A percentile compares a stretch with the other conserved stretches of the same genome.
Conservation (phyloP, 2,888 invertebrate species). For the Nephrotoma guestfalica region DNA sequence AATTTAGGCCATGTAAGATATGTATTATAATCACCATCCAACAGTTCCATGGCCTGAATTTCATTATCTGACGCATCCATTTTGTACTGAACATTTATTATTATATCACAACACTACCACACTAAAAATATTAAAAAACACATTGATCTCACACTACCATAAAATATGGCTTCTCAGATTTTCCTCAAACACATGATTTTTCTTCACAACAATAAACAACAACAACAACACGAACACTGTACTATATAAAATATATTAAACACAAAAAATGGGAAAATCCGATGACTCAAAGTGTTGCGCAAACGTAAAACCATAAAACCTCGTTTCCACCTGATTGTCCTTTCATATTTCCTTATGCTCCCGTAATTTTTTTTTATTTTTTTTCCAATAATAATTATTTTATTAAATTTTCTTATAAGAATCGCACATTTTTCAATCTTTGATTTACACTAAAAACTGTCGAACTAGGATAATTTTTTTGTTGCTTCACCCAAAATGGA, state of each 20-base stretch:
- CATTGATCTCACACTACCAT: not conserved
- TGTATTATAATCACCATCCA: conserved; percentile 3
- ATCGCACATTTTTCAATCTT: not conserved
- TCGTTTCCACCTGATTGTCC: not conserved
- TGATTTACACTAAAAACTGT: not conserved
- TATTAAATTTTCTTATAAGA: not conserved
- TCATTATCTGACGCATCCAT: conserved; percentile 3
- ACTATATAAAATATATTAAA: not conserved
- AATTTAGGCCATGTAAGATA: not conserved
- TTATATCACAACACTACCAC: not conserved
- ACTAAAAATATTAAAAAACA: not conserved
- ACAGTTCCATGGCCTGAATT: conserved; percentile 1
- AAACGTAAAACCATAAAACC: not conserved
- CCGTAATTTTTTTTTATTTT: not conserved
- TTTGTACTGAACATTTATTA: not conserved
- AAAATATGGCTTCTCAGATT: not conserved
- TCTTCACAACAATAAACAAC: not conserved
- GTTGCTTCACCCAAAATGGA: not conserved
- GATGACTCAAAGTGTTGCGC: not conserved
- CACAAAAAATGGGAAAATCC: not conserved
- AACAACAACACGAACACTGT: not conserved
- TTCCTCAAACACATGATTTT: not conserved
- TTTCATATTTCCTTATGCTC: not conserved
- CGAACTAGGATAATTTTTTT: not conserved
- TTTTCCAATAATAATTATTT: not conserved